Evolutionary conservation across 2,888 invertebrate species (phyloP), one percentile per base, ranked within the genome.

Genomic region (Clostera curtula): DNA sequence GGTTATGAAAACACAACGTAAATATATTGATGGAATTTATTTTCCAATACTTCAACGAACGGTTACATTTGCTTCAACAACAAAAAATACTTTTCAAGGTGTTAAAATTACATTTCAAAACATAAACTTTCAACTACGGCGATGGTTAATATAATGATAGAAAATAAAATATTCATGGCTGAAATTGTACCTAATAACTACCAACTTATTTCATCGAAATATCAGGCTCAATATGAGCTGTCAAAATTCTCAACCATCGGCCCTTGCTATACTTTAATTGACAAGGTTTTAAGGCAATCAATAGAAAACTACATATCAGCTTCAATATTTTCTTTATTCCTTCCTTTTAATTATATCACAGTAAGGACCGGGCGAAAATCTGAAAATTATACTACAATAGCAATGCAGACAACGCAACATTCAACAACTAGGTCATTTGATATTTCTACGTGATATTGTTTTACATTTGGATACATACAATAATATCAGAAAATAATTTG

Each of bases 191-290:
- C 67, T 74, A 74, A 60, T 56, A 65, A 50, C 66, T 76, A 79
- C 38, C 56, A 61, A 65, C 67, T 68, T 70, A 71, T 31, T 57
- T 68, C 68, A 56, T 63, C 69, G 67, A 71, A 73, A 72, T 74
- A 77, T 70, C 68, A 56, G 64, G 77, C 82, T 82, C 82, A 80
- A 82, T 80, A 80, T 82, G 82, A 82, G 82, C 82, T 70, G 80
- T 74, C 57, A 62, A 61, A 62, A 71, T 77, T 76, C 66, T 75
- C 80, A 62, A 62, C 76, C 69, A 28, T 31, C 68, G 70, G 74
- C 60, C 79, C 71, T 66, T 68, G 61, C 62, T 62, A 49, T 52
- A 49, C 52, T 48, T 52, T 62, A 68, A 71, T 71, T 66, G 65
- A 74, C 64, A 65, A 73, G 66, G 71, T 65, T 45, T 43, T 49